Conservation (phyloP, 2,797 vertebrate species). For the Melanogrammus aeglefinus region DNA sequence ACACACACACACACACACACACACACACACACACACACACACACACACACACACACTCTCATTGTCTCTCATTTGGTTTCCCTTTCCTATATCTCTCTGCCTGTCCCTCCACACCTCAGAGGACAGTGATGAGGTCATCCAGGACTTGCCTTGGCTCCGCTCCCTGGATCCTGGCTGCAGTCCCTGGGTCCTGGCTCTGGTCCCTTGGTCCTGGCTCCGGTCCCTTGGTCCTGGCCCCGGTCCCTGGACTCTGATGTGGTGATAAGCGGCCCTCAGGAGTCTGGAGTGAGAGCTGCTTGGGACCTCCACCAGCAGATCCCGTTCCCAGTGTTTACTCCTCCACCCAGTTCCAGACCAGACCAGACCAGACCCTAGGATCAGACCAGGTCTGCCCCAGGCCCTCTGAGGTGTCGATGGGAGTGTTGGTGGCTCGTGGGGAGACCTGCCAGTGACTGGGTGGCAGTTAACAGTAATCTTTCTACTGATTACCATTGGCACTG, state of each 20-base stretch:
- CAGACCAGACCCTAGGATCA: conserved; percentile 22
- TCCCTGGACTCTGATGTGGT: conserved; percentile 60
- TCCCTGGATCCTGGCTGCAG: background rate
- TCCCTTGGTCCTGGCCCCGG: conserved; percentile 43
- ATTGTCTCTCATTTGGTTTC: background rate
- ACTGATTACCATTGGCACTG: conserved; percentile 71
- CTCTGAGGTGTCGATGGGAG: conserved; percentile 14
- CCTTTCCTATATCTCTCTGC: conserved; percentile 17
- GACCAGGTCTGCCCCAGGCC: background rate
- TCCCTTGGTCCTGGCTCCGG: conserved; percentile 15
- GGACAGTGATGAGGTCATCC: conserved; percentile 72
- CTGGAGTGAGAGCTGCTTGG: conserved; percentile 47
- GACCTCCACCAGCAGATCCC: conserved; percentile 34
- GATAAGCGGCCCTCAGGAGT: conserved; percentile 60
- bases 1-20: background rate
- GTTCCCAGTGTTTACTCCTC: background rate
- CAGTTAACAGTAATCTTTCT: conserved; percentile 71
- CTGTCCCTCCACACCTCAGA: conserved; percentile 52
- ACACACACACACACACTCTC: background rate
- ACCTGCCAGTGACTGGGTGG: conserved; percentile 70
- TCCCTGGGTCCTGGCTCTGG: background rate
- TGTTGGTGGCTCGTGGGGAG: conserved; percentile 53
- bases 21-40: conserved; percentile 4
- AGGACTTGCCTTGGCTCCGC: conserved; percentile 7
- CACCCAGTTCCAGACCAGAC: conserved; percentile 23